A percentile compares a stretch with the other conserved stretches of the same genome.
These are phyloP conservation scores for Caerostris darwini DNA, from an alignment of 1,140 invertebrate genomes.

Conservation along the genomic window DNA sequence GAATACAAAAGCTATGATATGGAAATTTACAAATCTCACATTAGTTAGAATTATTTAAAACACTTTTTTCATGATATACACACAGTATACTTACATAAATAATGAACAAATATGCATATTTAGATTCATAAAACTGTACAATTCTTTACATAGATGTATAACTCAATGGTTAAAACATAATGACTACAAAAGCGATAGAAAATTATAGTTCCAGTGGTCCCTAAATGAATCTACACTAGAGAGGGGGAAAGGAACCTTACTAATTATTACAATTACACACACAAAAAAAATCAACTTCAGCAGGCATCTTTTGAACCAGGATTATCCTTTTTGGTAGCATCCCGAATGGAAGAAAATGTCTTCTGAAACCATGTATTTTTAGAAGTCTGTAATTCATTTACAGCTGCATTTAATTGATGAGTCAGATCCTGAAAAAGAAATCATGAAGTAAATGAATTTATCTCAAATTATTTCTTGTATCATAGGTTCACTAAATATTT, in stretches of 20 bases:
- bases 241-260: conserved; percentile 17
- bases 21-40: conserved; percentile 68
- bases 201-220: conserved; percentile 47
- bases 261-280: not conserved
- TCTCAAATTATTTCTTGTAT: too few species aligned
- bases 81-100: conserved; percentile 70
- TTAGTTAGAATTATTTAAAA: conserved; percentile 54
- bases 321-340: conserved; percentile 83
- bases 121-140: conserved; percentile 62
- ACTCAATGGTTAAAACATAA: conserved; percentile 20
- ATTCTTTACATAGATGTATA: conserved; percentile 24
- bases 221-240: conserved; percentile 50
- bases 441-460: too few species aligned
- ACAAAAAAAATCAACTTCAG: conserved; percentile 1
- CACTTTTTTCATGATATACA: conserved; percentile 53
- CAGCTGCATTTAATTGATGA: conserved; percentile 92
- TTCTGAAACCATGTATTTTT: conserved; percentile 93
- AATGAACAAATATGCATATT: conserved; percentile 57
- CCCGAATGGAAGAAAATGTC: conserved; percentile 89
- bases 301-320: not conserved
- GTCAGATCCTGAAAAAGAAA: conserved; percentile 68
- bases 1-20: conserved; percentile 65
- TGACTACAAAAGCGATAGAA: conserved; percentile 51
- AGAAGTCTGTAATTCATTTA: conserved; percentile 90
- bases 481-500: too few species aligned